Percentiles rank a stretch among this genome's conserved stretches.
Conservation (phyloP, 2,797 vertebrate species). For the Melanotaenia maccullochi region DNA sequence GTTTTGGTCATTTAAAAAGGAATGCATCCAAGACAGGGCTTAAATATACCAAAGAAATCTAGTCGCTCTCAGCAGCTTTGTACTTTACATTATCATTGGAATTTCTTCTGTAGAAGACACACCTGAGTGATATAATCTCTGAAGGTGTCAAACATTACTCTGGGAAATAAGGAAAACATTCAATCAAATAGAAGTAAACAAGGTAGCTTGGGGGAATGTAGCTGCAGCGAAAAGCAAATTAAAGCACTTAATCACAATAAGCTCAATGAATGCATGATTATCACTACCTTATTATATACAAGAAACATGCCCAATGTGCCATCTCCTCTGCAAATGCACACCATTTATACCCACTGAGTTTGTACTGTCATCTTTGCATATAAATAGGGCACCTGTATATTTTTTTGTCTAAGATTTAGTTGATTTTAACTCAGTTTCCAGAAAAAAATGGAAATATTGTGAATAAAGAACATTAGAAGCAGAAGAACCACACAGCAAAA, state of each 20-base stretch:
- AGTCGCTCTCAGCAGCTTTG: conserved; percentile 18
- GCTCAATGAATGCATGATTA: conserved; percentile 46
- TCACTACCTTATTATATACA: conserved; percentile 44
- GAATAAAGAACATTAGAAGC: neutral
- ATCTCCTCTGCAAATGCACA: conserved; percentile 23
- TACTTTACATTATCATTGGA: conserved; percentile 4
- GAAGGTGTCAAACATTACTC: conserved; percentile 11
- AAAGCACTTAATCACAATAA: conserved; percentile 48
- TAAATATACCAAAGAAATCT: neutral
- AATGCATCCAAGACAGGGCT: conserved; percentile 8
- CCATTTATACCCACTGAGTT: conserved; percentile 15
- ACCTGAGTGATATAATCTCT: conserved; percentile 12
- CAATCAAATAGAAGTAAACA: conserved; percentile 21
- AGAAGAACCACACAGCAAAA: conserved; percentile 1
- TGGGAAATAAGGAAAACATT: conserved; percentile 20
- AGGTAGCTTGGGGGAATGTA: conserved; percentile 24
- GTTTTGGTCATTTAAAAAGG: conserved; percentile 14
- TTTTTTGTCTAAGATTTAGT: neutral
- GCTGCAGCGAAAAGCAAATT: conserved; percentile 39
- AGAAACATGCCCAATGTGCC: conserved; percentile 16
- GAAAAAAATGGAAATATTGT: neutral
- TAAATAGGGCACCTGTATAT: conserved; percentile 3
- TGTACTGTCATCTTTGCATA: conserved; percentile 23
- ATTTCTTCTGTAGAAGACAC: conserved; percentile 14
- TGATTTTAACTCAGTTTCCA: neutral